These are phyloP conservation scores for Holotrichia oblita DNA, from an alignment of 1,140 invertebrate species.

Conservation along the genomic window DNA sequence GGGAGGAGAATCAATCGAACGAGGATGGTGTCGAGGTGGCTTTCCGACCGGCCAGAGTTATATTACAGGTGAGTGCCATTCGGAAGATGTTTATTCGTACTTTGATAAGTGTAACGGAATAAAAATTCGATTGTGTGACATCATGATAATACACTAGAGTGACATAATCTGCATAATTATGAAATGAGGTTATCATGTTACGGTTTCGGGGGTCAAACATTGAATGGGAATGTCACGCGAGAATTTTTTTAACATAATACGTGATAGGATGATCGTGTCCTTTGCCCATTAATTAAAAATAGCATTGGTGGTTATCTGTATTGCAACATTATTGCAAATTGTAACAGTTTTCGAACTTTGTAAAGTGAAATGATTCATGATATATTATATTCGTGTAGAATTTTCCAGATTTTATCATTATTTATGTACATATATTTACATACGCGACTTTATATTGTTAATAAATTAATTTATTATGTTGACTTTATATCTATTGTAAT, in stretches of 20 bases:
- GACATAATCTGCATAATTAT: slow-evolving; percentile 2
- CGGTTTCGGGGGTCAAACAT: neutral
- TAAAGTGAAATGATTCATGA: too few relatives aligned
- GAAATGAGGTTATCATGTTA: slow-evolving; percentile 16
- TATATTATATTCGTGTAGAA: too few relatives aligned
- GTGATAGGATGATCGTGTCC: too few relatives aligned
- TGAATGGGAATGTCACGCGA: neutral
- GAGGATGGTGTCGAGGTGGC: slow-evolving; percentile 88
- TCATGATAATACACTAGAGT: neutral
- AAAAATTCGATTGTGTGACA: neutral
- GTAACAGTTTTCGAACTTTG: too few relatives aligned
- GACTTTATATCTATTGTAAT: neutral
- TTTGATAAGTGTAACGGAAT: neutral
- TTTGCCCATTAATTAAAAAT: neutral
- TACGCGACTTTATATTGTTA: too few relatives aligned
- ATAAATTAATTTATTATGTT: neutral
- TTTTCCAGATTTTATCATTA: too few relatives aligned
- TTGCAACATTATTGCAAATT: too few relatives aligned
- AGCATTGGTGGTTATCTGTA: neutral
- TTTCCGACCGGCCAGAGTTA: slow-evolving; percentile 95
- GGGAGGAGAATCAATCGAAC: slow-evolving; percentile 80
- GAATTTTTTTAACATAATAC: neutral
- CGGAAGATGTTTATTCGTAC: neutral
- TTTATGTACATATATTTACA: neutral
- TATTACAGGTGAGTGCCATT: slow-evolving; percentile 80